Conservation (phyloP, 2,888 invertebrate species). For the Adelphocoris suturalis region DNA sequence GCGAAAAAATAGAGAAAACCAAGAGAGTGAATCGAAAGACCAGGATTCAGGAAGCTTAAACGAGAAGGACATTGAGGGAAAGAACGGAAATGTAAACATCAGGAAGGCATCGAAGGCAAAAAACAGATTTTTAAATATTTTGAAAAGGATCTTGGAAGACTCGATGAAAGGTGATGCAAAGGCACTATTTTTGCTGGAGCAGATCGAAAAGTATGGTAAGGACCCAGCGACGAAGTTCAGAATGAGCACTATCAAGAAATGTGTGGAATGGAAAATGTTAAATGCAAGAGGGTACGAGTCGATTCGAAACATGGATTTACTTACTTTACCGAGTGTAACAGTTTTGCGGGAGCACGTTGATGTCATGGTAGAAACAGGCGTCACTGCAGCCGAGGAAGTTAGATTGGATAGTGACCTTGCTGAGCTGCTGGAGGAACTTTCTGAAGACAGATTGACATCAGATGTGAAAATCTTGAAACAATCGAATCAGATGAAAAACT, state of each 20-base stretch:
- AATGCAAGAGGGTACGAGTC: neutral
- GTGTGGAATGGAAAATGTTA: neutral
- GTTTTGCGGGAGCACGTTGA: neutral
- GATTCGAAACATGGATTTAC: neutral
- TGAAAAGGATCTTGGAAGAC: conserved; percentile 7
- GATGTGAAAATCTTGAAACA: too few species aligned
- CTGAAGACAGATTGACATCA: neutral
- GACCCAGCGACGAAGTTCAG: neutral
- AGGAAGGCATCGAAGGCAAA: neutral
- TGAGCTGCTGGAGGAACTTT: neutral
- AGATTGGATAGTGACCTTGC: neutral
- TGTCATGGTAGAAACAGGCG: neutral
- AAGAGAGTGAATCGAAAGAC: neutral
- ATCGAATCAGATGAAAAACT: too few species aligned
- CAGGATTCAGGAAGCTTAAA: neutral
- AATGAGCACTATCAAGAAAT: conserved; percentile 25
- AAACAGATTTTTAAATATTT: neutral
- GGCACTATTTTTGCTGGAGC: neutral
- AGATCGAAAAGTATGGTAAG: neutral
- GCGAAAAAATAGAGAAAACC: neutral
- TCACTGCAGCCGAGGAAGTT: conserved; percentile 5
- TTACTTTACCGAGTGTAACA: neutral
- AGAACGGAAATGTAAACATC: neutral
- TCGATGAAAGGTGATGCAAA: neutral
- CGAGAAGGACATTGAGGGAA: neutral